A percentile compares a stretch with the other conserved stretches of the same genome.
These are phyloP conservation scores for Oxystoma pomonae DNA, from an alignment of 2,888 invertebrate species.

Conservation along the genomic window DNA sequence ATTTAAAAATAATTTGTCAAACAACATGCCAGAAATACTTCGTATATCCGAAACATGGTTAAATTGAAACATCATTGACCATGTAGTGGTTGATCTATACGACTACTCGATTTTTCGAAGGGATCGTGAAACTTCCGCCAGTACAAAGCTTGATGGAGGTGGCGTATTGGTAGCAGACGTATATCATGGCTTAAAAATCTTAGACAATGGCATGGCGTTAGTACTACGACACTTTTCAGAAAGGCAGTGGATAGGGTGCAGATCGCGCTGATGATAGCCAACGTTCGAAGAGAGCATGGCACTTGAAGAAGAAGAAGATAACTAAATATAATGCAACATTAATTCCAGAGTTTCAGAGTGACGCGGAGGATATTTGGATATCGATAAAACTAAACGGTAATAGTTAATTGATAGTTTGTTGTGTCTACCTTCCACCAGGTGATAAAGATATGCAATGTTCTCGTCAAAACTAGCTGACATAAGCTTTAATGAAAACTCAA, in stretches of 20 bases:
- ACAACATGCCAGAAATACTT: constrained; percentile 10
- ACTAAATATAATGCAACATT: constrained; percentile 5
- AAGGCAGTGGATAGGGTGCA: no score
- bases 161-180: constrained; percentile 13
- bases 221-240: no score
- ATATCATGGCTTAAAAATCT: no score
- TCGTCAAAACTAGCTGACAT: constrained; percentile 5
- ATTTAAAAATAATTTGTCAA: constrained; percentile 12
- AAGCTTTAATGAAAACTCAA: no score
- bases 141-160: constrained; percentile 10
- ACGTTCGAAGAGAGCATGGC: no score
- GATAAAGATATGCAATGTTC: constrained; percentile 2
- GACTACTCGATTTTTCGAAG: constrained; percentile 13
- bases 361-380: constrained; percentile 10
- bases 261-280: no score
- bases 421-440: constrained; percentile 8
- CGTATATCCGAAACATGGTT: constrained; percentile 14
- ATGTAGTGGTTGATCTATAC: constrained; percentile 10
- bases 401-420: neutral
- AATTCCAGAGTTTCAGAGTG: constrained; percentile 5
- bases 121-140: constrained; percentile 10
- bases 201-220: no score
- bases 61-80: constrained; percentile 9
- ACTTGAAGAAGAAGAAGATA: no score
- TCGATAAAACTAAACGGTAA: neutral